These are phyloP conservation scores for Hirtodrosophila cameraria DNA, from an alignment of 2,888 invertebrate species.

Conservation along the genomic window DNA sequence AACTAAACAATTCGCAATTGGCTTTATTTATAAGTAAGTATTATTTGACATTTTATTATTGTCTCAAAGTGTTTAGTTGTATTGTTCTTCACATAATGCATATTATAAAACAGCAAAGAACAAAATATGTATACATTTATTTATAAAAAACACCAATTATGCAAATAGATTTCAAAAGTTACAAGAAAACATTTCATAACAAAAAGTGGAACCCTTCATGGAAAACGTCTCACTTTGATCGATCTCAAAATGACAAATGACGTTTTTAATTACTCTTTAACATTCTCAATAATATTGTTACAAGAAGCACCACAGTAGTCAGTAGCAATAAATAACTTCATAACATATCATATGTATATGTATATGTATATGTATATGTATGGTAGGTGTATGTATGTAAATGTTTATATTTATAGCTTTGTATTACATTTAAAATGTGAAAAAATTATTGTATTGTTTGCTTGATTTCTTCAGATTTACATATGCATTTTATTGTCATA, in stretches of 20 bases:
- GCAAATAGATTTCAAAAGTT: conserved; percentile 70
- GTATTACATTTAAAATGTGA: conserved; percentile 70
- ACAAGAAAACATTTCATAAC: conserved; percentile 63
- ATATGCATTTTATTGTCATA: conserved; percentile 69
- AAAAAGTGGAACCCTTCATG: conserved; percentile 44
- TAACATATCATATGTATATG: conserved; percentile 22
- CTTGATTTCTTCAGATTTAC: conserved; percentile 36
- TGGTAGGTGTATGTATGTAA: conserved; percentile 18
- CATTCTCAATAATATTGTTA: conserved; percentile 60
- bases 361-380: conserved; percentile 23
- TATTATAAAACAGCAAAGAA: conserved; percentile 40
- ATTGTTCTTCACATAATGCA: conserved; percentile 30
- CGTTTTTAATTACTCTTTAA: conserved; percentile 19
- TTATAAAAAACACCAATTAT: conserved; percentile 67
- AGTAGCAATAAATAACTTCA: conserved; percentile 69
- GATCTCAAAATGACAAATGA: conserved; percentile 8
- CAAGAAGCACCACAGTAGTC: conserved; percentile 76
- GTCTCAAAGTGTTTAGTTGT: conserved; percentile 37
- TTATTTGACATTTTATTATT: conserved; percentile 45
- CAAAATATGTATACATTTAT: conserved; percentile 55
- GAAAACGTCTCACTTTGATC: conserved; percentile 6
- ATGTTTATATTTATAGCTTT: conserved; percentile 30
- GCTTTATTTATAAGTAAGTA: conserved; percentile 2
- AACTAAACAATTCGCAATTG: conserved; percentile 32
- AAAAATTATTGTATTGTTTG: conserved; percentile 63